These are phyloP conservation scores for Drosophila littoralis DNA, from an alignment of 1,140 invertebrate genomes.

Conservation along the genomic window DNA sequence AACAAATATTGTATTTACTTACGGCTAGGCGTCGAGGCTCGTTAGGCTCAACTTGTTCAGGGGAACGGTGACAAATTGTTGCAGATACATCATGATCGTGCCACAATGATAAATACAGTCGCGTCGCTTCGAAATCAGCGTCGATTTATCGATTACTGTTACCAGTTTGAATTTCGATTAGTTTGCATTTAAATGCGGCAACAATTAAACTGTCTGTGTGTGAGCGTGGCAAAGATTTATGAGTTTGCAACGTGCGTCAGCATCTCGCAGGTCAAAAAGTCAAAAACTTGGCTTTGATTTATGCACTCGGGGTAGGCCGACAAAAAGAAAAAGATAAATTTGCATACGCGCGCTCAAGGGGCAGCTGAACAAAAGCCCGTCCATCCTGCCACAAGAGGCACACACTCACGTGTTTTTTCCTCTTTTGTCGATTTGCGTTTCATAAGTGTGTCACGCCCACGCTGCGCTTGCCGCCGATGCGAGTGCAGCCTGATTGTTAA, in stretches of 20 bases:
- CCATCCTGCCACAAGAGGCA: not conserved
- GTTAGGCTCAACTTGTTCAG: constrained; percentile 71
- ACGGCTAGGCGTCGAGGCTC: constrained; percentile 29
- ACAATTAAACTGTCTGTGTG: constrained; percentile 62
- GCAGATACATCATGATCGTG: constrained; percentile 79
- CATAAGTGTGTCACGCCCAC: constrained; percentile 25
- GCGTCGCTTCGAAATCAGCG: constrained; percentile 64
- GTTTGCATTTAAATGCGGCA: constrained; percentile 23
- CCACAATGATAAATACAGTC: constrained; percentile 54
- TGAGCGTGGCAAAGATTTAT: constrained; percentile 58
- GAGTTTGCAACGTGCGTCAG: constrained; percentile 61
- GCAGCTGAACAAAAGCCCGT: not conserved
- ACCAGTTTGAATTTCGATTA: constrained; percentile 6
- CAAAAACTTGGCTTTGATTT: constrained; percentile 64
- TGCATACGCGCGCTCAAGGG: too few relatives aligned
- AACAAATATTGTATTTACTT: constrained; percentile 66
- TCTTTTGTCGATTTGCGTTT: too few relatives aligned
- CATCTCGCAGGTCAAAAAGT: constrained; percentile 31
- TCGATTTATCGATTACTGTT: constrained; percentile 34
- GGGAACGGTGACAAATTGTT: constrained; percentile 67
- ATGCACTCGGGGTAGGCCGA: constrained; percentile 35
- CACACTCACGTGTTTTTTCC: too few relatives aligned
- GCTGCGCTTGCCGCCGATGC: not conserved
- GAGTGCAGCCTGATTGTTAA: not conserved
- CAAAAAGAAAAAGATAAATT: constrained; percentile 6